Base-by-base conservation (phyloP, 2,888 invertebrate species). In the Liopterus haemorrhoidalis region DNA sequence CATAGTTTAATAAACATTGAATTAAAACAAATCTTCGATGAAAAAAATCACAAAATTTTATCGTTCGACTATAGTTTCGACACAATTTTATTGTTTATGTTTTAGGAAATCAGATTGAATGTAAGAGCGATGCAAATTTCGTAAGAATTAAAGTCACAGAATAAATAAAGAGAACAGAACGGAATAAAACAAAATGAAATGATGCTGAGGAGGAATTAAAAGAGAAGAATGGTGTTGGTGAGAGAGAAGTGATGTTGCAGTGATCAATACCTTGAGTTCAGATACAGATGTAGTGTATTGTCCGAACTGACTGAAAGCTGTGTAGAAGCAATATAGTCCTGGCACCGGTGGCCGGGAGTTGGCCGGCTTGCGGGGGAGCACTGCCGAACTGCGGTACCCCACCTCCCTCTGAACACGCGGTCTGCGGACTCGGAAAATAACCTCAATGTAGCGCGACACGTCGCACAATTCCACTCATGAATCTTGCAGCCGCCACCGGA, bases 221-320 rank as follows among this genome's bases (percentile, higher is more conserved):
- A 41, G 47, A 43, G 44, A 49, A 41, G 36, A 49, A 48, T 49
- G 38, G 48, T 49, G 53, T 44, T 49, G 44, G 42, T 49, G 40
- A 49, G 41, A 50, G 54, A 49, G 49, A 49, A 47, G 30, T 32
- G 32, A 27, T 33, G 33, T 24, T 40, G 25, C 32, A 22, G 41
- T 50, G 48, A 48, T 50, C 52, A 48, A 52, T 48, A 52, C 42
- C 35, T 46, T 33, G 41, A 19, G 36, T 31, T 20, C 33, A 41
- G 41, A 41, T 41, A 41, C 32, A 41, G 41, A 41, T 41, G 41
- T 41, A 20, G 33, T 33, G 33, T 6, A 33, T 12, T 33, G 18
- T 18, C 15, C 33, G n/a, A 33, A 20, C 28, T 11, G 28, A 8
- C 28, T 14, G 28, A 15, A 28, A 28, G 28, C 6, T 15, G 11